Percentiles rank a stretch among this genome's conserved stretches.
Conservation (phyloP, 1,140 invertebrate species). For the Aethina tumida region DNA sequence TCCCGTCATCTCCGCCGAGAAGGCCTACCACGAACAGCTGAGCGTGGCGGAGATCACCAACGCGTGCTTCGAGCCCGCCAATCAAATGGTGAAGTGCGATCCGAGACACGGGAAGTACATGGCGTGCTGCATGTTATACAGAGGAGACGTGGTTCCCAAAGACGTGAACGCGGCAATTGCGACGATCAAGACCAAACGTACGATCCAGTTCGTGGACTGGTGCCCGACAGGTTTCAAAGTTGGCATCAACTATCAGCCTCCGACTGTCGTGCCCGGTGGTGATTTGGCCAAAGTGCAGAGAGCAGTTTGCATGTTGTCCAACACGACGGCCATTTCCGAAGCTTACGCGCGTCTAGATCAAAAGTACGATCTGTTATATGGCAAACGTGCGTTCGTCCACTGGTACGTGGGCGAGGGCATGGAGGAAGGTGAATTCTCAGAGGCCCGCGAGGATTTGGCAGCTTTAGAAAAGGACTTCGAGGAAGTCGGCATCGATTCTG, state of each 20-base stretch:
- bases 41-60: conserved; percentile 79
- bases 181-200: conserved; percentile 75
- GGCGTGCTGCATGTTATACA: conserved; percentile 71
- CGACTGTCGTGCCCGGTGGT: conserved; percentile 65
- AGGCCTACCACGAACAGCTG: conserved; percentile 41
- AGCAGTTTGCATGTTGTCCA: conserved; percentile 76
- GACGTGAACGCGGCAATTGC: conserved; percentile 85
- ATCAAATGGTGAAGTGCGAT: conserved; percentile 91
- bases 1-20: conserved; percentile 74
- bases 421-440: no score
- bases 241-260: conserved; percentile 71
- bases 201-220: conserved; percentile 74
- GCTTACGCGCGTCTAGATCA: conserved; percentile 74
- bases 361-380: no score
- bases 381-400: no score
- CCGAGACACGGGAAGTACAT: conserved; percentile 84
- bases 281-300: conserved; percentile 74
- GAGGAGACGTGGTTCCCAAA: conserved; percentile 59
- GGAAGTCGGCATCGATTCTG: no score
- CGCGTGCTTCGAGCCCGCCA: conserved; percentile 77
- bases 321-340: conserved; percentile 77
- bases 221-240: conserved; percentile 70
- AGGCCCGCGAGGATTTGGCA: no score
- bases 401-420: no score
- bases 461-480: no score